Percentiles rank a stretch among this genome's conserved stretches.
Evolutionary conservation across 2,888 invertebrate species (phyloP).

Genomic region (Lasioglossum figueresi): DNA sequence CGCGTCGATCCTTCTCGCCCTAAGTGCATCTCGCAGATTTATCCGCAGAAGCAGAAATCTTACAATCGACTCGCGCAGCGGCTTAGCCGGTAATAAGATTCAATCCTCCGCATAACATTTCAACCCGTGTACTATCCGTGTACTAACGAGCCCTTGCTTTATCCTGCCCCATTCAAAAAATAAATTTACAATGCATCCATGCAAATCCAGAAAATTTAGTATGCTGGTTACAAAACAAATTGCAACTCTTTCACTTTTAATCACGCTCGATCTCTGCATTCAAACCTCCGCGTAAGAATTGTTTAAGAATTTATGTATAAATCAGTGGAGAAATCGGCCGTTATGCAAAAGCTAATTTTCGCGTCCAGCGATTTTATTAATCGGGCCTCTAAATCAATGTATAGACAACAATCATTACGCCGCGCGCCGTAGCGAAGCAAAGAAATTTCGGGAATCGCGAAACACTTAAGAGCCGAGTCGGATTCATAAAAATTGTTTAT

Average conservation of each 20-base stretch:
- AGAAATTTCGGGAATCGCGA: background rate
- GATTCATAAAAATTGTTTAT: slow-evolving; percentile 24
- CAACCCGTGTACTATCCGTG: background rate
- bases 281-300: too few species aligned
- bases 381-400: background rate
- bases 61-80: background rate
- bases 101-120: background rate
- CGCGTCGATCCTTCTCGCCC: background rate
- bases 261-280: background rate
- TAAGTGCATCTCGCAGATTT: background rate
- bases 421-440: too few species aligned
- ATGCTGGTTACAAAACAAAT: background rate
- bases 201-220: background rate
- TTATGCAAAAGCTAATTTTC: background rate
- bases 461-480: background rate
- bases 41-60: background rate
- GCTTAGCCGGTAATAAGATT: background rate
- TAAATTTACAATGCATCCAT: background rate
- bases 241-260: background rate
- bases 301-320: background rate
- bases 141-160: background rate
- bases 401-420: background rate
- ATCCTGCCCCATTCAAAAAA: background rate
- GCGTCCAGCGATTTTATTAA: background rate
- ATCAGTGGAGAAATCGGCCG: background rate